Percentiles rank a stretch among this genome's conserved stretches.
Conservation (phyloP, 2,113 vertebrate genomes). For the Ornithorhynchus anatinus region DNA sequence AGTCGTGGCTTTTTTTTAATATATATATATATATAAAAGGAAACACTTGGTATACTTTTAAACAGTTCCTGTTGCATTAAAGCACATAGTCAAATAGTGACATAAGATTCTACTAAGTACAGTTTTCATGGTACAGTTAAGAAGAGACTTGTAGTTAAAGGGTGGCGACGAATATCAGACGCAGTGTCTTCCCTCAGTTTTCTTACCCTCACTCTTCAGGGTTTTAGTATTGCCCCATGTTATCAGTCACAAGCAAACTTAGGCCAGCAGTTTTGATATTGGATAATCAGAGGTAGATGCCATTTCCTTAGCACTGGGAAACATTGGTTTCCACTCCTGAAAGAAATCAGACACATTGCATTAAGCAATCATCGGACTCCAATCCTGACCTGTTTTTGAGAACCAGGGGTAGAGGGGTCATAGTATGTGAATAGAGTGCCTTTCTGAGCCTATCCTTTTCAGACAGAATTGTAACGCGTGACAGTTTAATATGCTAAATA, state of each 20-base stretch:
- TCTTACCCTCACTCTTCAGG: conserved; percentile 25
- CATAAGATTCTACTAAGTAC: conserved; percentile 15
- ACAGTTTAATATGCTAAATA: background rate
- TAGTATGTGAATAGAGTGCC: conserved; percentile 33
- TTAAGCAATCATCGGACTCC: conserved; percentile 19
- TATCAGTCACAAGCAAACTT: conserved; percentile 24
- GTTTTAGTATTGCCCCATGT: conserved; percentile 14
- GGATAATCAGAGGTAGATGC: conserved; percentile 19
- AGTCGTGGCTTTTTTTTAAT: conserved; percentile 32
- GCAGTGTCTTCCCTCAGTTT: conserved; percentile 11
- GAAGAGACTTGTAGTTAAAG: background rate
- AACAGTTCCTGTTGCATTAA: conserved; percentile 22
- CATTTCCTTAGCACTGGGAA: conserved; percentile 10
- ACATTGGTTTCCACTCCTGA: conserved; percentile 11
- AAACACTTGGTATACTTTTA: conserved; percentile 28
- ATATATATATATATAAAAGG: too few species aligned
- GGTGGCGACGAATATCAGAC: conserved; percentile 7
- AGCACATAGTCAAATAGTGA: background rate
- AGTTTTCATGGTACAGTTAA: conserved; percentile 11
- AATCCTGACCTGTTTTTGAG: conserved; percentile 14
- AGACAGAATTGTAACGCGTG: conserved; percentile 12
- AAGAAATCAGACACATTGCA: conserved; percentile 8
- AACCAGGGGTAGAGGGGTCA: background rate
- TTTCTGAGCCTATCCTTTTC: conserved; percentile 41
- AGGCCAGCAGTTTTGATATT: conserved; percentile 21